Evolutionary conservation across 2,888 invertebrate species (phyloP), one percentile per base, ranked within the genome.

Genomic region (Mimas tiliae): DNA sequence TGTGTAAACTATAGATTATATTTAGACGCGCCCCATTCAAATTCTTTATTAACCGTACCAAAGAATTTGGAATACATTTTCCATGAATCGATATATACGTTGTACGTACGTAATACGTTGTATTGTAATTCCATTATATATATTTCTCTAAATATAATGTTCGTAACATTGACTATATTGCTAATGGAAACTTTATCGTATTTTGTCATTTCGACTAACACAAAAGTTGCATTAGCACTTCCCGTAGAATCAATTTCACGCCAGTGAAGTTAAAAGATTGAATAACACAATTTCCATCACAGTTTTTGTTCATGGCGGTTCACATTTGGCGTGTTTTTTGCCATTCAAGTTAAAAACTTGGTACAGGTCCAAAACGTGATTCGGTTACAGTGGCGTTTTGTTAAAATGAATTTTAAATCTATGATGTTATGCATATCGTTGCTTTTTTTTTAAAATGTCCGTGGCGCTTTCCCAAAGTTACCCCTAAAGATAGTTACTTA

Each of bases 191-290:
- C 38, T 38, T 55, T 11, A 11, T 42, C 1, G 11, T 12, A 19
- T 58, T 38, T 42, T 58, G 19, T 58, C 58, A 58, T 42, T 58
- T 58, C 38, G 11, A 33, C 33, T 62, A 34, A 58, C 58, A 42
- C 12, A 58, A 42, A 58, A 42, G 19, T 58, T 58, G 58, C 58
- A 58, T 58, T 58, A 58, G 58, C 58, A 42, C 58, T 58, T 19
- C 8, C 19, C 42, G 58, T 42, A 19, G n/a, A 55, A 45, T 58
- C 34, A 63, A 66, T 64, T 62, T 65, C n/a, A 64, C 51, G 51
- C 51, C 38, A 45, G n/a, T 21, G 48, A 50, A 51, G 48, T 62
- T 62, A 42, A 65, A 65, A 65, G 58, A 58, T 58, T 58, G 58
- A 58, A 58, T 58, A 58, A 58, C 42, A 58, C 42, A 58, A 58